phyloP scores from a whole-genome alignment of 2,888 invertebrate species.

The Acrocyrtus sp. region DNA sequence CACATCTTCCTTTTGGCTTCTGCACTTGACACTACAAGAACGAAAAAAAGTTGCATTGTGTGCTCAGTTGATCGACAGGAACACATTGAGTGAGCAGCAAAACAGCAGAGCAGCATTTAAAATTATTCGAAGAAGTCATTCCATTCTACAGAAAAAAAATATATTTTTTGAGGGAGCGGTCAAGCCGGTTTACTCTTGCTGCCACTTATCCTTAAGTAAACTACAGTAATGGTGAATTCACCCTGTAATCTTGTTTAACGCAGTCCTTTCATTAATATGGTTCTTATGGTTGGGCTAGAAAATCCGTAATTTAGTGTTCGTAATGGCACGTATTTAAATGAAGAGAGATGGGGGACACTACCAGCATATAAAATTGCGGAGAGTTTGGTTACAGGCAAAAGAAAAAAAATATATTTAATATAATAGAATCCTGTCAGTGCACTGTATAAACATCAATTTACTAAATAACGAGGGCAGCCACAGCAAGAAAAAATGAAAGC shows the following conservation, averaged over 20 bases:
- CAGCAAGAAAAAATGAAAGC: not conserved
- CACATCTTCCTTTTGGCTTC: constrained; percentile 35
- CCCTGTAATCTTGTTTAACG: not conserved
- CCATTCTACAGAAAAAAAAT: no score
- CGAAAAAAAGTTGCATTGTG: not conserved
- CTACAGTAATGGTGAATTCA: not conserved
- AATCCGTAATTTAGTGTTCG: not conserved
- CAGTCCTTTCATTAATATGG: not conserved
- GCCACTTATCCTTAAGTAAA: not conserved
- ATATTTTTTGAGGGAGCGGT: constrained; percentile 35
- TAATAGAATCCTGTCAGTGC: constrained; percentile 33
- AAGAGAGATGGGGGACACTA: not conserved
- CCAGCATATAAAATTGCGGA: no score
- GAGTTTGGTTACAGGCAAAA: constrained; percentile 22
- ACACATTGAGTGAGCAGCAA: not conserved
- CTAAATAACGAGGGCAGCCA: constrained; percentile 3
- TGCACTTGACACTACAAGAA: constrained; percentile 38
- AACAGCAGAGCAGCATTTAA: no score
- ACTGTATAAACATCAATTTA: constrained; percentile 37
- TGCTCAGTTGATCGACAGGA: not conserved
- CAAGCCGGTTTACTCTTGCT: constrained; percentile 40
- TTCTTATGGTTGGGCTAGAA: not conserved
- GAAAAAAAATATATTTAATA: constrained; percentile 10
- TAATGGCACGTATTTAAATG: not conserved
- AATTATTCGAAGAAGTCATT: no score